Evolutionary conservation across 2,888 invertebrate genomes (phyloP).

Genomic region (Aphodius sticticus): DNA sequence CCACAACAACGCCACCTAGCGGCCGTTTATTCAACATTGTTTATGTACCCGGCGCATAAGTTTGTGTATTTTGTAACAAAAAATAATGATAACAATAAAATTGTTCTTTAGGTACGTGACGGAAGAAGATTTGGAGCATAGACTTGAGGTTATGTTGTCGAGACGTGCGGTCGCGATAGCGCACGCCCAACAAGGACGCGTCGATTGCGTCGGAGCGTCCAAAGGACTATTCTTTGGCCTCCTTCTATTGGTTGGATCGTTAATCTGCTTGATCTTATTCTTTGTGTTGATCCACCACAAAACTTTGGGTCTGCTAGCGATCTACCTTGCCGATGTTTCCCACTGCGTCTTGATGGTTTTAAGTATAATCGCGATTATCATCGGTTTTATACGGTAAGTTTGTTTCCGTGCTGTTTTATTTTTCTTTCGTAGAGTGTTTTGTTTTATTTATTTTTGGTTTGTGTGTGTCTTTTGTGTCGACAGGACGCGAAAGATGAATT

Average conservation of each 20-base stretch:
- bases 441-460: conserved; percentile 36
- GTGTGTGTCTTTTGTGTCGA: conserved; percentile 37
- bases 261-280: conserved; percentile 94
- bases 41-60: too few relatives aligned
- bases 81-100: too few relatives aligned
- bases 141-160: conserved; percentile 87
- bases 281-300: conserved; percentile 92
- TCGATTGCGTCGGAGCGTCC: conserved; percentile 95
- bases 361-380: conserved; percentile 87
- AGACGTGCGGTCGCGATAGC: conserved; percentile 87
- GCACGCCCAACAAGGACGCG: conserved; percentile 82
- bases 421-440: conserved; percentile 6
- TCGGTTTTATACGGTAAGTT: conserved; percentile 87
- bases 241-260: conserved; percentile 85
- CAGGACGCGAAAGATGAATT: conserved; percentile 53
- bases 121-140: conserved; percentile 88
- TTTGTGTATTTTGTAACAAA: too few relatives aligned
- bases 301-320: conserved; percentile 83
- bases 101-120: conserved; percentile 64
- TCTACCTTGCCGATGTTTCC: conserved; percentile 90
- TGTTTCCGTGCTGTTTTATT: conserved; percentile 15
- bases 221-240: conserved; percentile 93
- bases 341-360: conserved; percentile 89
- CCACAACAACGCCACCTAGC: too few relatives aligned
- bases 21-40: too few relatives aligned